phyloP scores from a whole-genome alignment of 2,888 invertebrate species.

The Therioaphis trifolii region DNA sequence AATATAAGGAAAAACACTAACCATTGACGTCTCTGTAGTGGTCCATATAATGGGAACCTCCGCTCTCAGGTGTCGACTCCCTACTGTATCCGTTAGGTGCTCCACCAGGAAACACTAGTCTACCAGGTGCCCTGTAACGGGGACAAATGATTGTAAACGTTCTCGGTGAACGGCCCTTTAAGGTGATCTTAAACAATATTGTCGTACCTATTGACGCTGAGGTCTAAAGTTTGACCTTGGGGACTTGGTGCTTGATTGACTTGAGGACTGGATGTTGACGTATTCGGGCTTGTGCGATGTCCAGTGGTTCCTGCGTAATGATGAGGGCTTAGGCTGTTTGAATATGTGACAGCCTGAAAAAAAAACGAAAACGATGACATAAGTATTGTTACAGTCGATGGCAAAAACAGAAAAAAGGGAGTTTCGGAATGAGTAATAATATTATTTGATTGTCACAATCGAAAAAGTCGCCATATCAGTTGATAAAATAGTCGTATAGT shows the following conservation, averaged over 20 bases:
- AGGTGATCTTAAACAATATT: neutral
- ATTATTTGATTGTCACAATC: no score
- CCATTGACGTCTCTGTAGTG: slow-evolving; percentile 87
- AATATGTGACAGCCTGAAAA: slow-evolving; percentile 49
- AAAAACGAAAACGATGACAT: neutral
- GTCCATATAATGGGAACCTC: slow-evolving; percentile 89
- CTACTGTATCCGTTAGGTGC: slow-evolving; percentile 75
- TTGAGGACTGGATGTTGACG: slow-evolving; percentile 83
- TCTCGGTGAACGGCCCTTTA: neutral
- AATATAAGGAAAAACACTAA: no score
- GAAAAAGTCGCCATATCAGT: no score
- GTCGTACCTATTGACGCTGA: slow-evolving; percentile 85
- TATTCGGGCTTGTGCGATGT: slow-evolving; percentile 79
- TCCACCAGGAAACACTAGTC: slow-evolving; percentile 64
- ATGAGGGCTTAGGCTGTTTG: slow-evolving; percentile 74
- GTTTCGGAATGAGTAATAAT: no score
- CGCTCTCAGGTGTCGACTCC: slow-evolving; percentile 89
- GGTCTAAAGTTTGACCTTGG: slow-evolving; percentile 89
- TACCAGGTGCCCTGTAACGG: slow-evolving; percentile 62
- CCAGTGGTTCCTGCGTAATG: slow-evolving; percentile 71
- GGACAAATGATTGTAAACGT: slow-evolving; percentile 51
- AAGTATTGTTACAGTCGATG: no score
- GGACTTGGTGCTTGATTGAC: slow-evolving; percentile 79
- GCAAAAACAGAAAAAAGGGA: no score
- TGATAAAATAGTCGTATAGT: no score